These are phyloP conservation scores for Porites cylindrica DNA, from an alignment of 92 coral and sea anemone genomes.

Conservation along the genomic window DNA sequence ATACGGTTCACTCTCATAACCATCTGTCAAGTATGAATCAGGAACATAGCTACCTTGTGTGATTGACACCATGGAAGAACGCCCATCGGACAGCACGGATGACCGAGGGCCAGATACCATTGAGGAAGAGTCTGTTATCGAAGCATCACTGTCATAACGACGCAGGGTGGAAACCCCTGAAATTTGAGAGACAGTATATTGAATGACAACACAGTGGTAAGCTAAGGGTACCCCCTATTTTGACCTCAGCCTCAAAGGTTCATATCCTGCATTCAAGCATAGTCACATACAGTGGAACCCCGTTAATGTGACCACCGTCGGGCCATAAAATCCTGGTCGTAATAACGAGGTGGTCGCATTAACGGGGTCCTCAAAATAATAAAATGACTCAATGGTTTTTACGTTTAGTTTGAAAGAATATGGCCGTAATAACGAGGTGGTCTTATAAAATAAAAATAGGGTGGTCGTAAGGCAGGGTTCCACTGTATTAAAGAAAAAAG, in stretches of 20 bases:
- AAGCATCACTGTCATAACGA: conserved; percentile 82
- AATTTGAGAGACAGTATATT: not conserved
- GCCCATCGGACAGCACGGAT: conserved; percentile 90
- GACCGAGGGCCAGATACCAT: conserved; percentile 88
- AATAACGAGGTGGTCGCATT: no score
- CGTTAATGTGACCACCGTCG: no score
- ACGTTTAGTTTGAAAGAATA: no score
- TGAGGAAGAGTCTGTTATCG: conserved; percentile 80
- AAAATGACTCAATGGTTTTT: no score
- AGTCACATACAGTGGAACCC: no score
- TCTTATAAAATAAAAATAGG: no score
- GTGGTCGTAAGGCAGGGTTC: no score
- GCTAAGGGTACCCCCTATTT: no score
- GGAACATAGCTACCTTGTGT: conserved; percentile 98
- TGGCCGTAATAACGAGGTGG: no score
- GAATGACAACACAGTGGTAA: not conserved
- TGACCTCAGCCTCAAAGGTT: not conserved
- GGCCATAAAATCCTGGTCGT: no score
- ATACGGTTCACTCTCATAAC: conserved; percentile 87
- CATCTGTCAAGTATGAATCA: conserved; percentile 88
- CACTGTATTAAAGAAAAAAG: no score
- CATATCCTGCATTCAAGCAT: not conserved
- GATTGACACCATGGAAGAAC: conserved; percentile 87
- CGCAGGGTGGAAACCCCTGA: conserved; percentile 64
- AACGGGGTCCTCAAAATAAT: no score